Percentiles rank a stretch among this genome's conserved stretches.
phyloP scores from a whole-genome alignment of 1,140 invertebrate species.

The Pseudomyrmex concolor region DNA sequence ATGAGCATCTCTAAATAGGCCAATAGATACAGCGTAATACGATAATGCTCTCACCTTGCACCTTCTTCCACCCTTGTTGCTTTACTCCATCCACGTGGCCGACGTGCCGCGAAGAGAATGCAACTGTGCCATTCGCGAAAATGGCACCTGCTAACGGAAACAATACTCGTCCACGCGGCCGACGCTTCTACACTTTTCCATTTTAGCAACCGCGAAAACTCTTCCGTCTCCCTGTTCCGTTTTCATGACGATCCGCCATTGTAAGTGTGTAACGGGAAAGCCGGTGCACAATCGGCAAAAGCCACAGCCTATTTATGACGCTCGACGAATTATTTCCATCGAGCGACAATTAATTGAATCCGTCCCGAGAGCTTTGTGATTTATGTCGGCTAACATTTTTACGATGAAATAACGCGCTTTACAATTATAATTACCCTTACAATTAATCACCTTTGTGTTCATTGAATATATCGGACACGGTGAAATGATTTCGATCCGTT shows the following conservation, averaged over 20 bases:
- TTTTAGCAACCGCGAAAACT: slow-evolving; percentile 56
- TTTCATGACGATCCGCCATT: slow-evolving; percentile 13
- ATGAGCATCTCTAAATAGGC: slow-evolving; percentile 69
- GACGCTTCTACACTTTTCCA: slow-evolving; percentile 34
- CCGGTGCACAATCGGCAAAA: slow-evolving; percentile 1
- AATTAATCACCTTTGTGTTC: slow-evolving; percentile 16
- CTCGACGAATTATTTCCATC: slow-evolving; percentile 34
- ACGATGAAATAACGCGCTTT: neutral
- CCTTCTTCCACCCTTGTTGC: neutral
- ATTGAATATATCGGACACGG: neutral
- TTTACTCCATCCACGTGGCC: neutral
- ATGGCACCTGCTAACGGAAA: slow-evolving; percentile 63
- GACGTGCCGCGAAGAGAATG: slow-evolving; percentile 45
- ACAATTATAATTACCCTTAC: neutral
- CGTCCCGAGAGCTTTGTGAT: slow-evolving; percentile 4
- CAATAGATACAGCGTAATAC: slow-evolving; percentile 55
- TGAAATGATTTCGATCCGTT: neutral
- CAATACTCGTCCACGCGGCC: slow-evolving; percentile 39
- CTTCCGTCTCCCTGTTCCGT: neutral
- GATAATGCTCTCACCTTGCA: neutral
- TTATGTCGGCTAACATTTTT: slow-evolving; percentile 12
- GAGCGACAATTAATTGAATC: slow-evolving; percentile 30
- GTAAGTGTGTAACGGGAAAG: slow-evolving; percentile 6
- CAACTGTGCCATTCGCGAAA: slow-evolving; percentile 67
- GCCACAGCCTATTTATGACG: slow-evolving; percentile 30